A percentile compares a stretch with the other conserved stretches of the same genome.
Evolutionary conservation across 2,888 invertebrate species (phyloP).

Genomic region (Trichacis sp.): DNA sequence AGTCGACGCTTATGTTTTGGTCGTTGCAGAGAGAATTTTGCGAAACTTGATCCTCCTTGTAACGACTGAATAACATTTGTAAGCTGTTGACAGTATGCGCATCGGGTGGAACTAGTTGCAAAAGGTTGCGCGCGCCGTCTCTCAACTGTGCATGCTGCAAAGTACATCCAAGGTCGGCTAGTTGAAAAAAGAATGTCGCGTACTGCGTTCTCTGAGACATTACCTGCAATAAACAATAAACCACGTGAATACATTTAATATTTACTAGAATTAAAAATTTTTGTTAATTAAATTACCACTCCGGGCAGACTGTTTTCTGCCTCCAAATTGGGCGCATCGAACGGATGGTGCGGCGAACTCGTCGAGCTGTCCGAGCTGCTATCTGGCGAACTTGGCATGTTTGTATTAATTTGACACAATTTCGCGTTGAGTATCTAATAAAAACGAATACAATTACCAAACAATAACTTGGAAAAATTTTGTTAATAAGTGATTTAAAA

Average conservation of each 20-base stretch:
- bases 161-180: conserved; percentile 89
- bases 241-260: background rate
- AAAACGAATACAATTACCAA: background rate
- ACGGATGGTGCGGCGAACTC: conserved; percentile 89
- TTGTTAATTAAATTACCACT: conserved; percentile 81
- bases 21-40: conserved; percentile 55
- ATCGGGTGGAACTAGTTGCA: conserved; percentile 86
- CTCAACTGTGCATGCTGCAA: conserved; percentile 83
- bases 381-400: conserved; percentile 85
- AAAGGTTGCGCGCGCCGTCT: conserved; percentile 84
- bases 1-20: conserved; percentile 71
- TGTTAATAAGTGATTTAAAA: too few relatives aligned
- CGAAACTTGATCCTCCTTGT: conserved; percentile 57
- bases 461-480: too few relatives aligned
- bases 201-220: conserved; percentile 86
- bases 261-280: too few relatives aligned
- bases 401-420: conserved; percentile 79
- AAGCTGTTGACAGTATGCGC: conserved; percentile 74
- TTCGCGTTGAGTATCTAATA: conserved; percentile 80
- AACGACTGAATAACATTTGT: conserved; percentile 71
- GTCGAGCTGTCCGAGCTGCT: conserved; percentile 95
- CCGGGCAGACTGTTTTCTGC: conserved; percentile 92
- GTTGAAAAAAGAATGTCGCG: conserved; percentile 84
- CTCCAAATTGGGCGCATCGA: conserved; percentile 83
- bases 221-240: conserved; percentile 70